A percentile compares a stretch with the other conserved stretches of the same genome.
Evolutionary conservation across 2,797 vertebrate genomes (phyloP).

Genomic region (Netta rufina): DNA sequence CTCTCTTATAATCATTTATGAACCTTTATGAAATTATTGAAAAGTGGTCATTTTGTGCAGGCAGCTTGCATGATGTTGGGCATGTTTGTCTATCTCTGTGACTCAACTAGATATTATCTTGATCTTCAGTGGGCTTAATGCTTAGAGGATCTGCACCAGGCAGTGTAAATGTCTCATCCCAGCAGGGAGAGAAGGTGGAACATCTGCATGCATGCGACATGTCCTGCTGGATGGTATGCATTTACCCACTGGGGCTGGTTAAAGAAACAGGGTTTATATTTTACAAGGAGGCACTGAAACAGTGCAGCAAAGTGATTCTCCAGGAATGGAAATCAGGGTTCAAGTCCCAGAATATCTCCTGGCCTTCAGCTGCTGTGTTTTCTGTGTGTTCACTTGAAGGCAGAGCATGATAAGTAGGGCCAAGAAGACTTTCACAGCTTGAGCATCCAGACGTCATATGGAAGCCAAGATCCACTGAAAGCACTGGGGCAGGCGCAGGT

Average conservation of each 20-base stretch:
- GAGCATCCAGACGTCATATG: not conserved
- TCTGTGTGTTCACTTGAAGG: not conserved
- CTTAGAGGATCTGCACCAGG: not conserved
- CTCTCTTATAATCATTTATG: not conserved
- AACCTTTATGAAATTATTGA: not conserved
- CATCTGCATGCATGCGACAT: not conserved
- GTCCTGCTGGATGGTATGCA: not conserved
- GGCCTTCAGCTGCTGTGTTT: not conserved
- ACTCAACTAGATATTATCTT: not conserved
- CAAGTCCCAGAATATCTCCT: not conserved
- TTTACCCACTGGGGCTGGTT: not conserved
- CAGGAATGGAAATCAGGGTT: not conserved
- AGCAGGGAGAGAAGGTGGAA: not conserved
- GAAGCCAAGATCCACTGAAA: not conserved
- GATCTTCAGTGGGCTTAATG: not conserved
- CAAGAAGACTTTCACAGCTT: not conserved
- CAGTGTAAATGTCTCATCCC: not conserved
- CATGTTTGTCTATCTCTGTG: accelerated
- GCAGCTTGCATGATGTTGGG: not conserved
- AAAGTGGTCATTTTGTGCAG: not conserved
- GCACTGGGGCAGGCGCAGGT: not conserved
- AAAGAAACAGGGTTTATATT: not conserved
- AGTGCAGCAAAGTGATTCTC: not conserved
- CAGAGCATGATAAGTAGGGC: not conserved
- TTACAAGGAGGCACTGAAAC: not conserved